These are phyloP conservation scores for Musca domestica DNA, from an alignment of 1,140 invertebrate species.

Conservation along the genomic window DNA sequence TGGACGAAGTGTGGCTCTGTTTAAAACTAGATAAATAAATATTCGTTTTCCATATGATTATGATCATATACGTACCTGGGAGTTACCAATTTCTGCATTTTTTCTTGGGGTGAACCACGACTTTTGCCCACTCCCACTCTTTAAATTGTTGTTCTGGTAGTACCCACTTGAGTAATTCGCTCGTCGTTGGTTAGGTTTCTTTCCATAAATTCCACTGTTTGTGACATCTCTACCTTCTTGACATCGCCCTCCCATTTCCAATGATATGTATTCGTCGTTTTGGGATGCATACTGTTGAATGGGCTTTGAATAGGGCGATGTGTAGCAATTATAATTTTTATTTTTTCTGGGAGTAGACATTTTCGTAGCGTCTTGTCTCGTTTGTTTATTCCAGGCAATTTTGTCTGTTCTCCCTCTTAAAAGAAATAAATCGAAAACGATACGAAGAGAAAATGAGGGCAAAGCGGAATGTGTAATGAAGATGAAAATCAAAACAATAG, in stretches of 20 bases:
- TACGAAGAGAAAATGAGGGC: too few species aligned
- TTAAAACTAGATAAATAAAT: neutral
- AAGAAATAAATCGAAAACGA: too few species aligned
- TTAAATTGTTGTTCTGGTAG: neutral
- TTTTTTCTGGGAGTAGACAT: neutral
- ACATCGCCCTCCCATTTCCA: conserved; percentile 21
- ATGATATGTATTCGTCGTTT: conserved; percentile 23
- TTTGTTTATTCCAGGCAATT: too few species aligned
- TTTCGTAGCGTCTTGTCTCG: too few species aligned
- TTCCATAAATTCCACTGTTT: neutral
- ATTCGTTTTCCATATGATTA: neutral
- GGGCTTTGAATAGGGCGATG: conserved; percentile 22
- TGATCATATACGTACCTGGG: too few species aligned
- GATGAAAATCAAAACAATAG: too few species aligned
- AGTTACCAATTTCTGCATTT: neutral
- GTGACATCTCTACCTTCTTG: conserved; percentile 22
- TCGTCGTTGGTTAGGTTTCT: neutral
- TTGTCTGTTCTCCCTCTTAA: too few species aligned
- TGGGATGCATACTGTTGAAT: conserved; percentile 15
- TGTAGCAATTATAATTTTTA: conserved; percentile 16
- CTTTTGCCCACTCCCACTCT: neutral
- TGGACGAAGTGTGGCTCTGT: neutral
- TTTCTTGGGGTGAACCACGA: neutral
- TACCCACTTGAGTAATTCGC: neutral
- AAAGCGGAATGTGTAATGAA: too few species aligned